Conservation (phyloP, 2,888 invertebrate species). For the Brachyopa scutellaris region DNA sequence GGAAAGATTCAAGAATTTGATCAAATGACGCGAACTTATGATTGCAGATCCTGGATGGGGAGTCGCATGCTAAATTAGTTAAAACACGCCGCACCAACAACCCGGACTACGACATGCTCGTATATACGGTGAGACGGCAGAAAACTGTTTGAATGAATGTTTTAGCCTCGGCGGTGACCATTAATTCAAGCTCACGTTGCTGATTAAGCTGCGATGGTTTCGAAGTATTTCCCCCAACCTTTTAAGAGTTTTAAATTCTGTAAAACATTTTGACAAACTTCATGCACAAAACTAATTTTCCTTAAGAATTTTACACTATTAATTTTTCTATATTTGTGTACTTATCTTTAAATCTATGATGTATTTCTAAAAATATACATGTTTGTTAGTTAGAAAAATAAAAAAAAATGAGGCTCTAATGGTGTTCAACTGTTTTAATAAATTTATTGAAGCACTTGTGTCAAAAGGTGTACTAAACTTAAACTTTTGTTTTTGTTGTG, state of each 20-base stretch:
- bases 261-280: conserved; percentile 24
- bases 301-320: conserved; percentile 2
- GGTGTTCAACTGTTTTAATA: no score
- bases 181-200: conserved; percentile 17
- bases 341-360: conserved; percentile 32
- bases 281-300: conserved; percentile 39
- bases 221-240: conserved; percentile 5
- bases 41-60: conserved; percentile 86
- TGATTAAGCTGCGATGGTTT: conserved; percentile 32
- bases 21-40: conserved; percentile 88
- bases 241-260: conserved; percentile 5
- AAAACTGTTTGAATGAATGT: conserved; percentile 44
- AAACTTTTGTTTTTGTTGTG: no score
- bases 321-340: conserved; percentile 35
- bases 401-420: no score
- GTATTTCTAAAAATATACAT: conserved; percentile 48
- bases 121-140: conserved; percentile 74
- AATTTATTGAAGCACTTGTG: no score
- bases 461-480: no score
- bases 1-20: conserved; percentile 86
- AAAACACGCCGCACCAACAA: conserved; percentile 86
- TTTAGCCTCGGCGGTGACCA: conserved; percentile 14
- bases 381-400: conserved; percentile 31
- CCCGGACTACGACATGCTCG: conserved; percentile 87
- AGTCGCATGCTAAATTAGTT: conserved; percentile 88